Base-by-base conservation (phyloP, 2,113 vertebrate genomes). In the Gymnogyps californianus region DNA sequence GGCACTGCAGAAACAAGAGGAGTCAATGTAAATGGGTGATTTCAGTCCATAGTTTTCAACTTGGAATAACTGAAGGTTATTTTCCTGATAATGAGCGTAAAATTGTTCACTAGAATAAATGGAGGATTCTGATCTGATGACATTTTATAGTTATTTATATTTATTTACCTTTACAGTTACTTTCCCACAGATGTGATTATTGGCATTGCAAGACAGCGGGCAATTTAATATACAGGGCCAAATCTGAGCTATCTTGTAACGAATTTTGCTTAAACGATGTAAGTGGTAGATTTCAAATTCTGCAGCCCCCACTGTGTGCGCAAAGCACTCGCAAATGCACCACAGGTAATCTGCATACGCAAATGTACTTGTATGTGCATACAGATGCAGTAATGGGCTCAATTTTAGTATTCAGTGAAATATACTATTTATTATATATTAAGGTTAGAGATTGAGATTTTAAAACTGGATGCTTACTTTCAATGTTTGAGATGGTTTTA, bases 131-230 rank as follows among this genome's bases (percentile, higher is more conserved):
- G 38, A 74, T 80, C 49, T 51, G 46, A 78, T 44, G 55, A 62
- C n/a, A 92, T 81, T 79, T 61, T 24, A 88, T 31, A 67, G 52
- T 47, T 87, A 59, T 25, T 74, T 83, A 7, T n/a, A 49, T 61
- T 94, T 95, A 89, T 94, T 91, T 78, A 84, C 22, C 95, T 96
- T 83, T 59, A 88, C 32, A 79, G 71, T 70, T 90, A 22, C 52
- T 88, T 96, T 94, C 49, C 55, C 76, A 93, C 64, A 81, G 62
- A 69, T 83, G 75, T 44, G 44, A 51, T 51, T 93, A 77, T 8
- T 72, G 75, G 77, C 65, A 81, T 34, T 11, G 26, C 29, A 72
- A 70, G 44, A 69, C 36, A 81, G 32, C 7, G 40, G 52, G 31
- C 44, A 85, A 44, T 57, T 78, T 21, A 69, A 80, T 6, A 31